Base-by-base conservation (phyloP, 2,888 invertebrate genomes). In the Lissonota sp. region DNA sequence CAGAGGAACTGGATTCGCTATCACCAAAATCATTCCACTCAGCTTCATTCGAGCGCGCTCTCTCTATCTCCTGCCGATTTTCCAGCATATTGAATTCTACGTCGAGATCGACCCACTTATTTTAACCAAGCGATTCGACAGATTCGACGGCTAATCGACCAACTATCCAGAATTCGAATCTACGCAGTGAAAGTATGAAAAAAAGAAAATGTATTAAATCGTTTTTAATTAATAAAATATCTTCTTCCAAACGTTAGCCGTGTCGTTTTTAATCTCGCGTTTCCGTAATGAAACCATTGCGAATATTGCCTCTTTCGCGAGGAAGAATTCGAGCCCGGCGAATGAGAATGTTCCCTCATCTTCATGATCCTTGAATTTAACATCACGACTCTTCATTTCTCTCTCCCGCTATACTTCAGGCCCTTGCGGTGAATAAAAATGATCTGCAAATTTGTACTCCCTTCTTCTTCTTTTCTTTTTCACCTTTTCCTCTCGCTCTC, bases 361-460 rank as follows among this genome's bases (percentile, higher is more conserved):
- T 72, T 72, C 72, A 40, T 63, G 40, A 51, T 72, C 76, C 76
- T 72, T 44, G 39, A 69, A 51, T 71, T 71, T 40, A 80, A 75
- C 80, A 67, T 69, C 66, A 40, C 80, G 75, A 71, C 66, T 12
- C 39, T n/a, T 55, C 16, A 39, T 40, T 12, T 14, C 51, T 10
- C 69, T 75, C 26, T 16, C 57, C 10, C 49, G 64, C 58, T 60
- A 49, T n/a, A 26, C 40, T 55, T 16, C 12, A 14, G 53, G 14
- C 53, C 14, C 53, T 14, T 14, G 14, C 14, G 42, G 40, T 40
- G 53, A 42, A 66, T 72, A 63, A 77, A 76, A 58, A 46, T 14
- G 53, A 77, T 77, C 70, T 42, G 60, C 60, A 77, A 73, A 78
- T 81, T 78, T 78, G 73, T 74, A 73, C 42, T 66, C n/a, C 58